A percentile compares a stretch with the other conserved stretches of the same genome.
phyloP scores from a whole-genome alignment of 2,113 vertebrate genomes.

The Erythrocercus mccallii region DNA sequence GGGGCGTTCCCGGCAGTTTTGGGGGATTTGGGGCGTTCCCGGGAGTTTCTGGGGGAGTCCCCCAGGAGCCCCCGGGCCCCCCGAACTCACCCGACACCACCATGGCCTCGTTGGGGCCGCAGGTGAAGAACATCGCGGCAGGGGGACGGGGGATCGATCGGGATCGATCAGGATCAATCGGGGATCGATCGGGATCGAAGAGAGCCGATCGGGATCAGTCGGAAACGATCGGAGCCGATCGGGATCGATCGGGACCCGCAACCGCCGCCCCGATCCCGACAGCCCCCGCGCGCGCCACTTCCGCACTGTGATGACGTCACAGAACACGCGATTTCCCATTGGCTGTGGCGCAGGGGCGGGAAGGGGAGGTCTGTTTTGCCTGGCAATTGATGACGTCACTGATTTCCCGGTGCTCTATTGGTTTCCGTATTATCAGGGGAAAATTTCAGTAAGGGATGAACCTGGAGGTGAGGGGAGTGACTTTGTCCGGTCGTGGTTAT shows the following conservation, averaged over 20 bases:
- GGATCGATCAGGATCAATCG: rapidly evolving
- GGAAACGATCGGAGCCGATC: background rate
- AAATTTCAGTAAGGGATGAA: background rate
- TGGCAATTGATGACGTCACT: rapidly evolving
- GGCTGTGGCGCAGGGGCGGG: rapidly evolving
- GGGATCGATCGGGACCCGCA: background rate
- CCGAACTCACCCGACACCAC: background rate
- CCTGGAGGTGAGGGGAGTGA: background rate
- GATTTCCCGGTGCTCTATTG: background rate
- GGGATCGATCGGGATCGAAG: too few relatives aligned
- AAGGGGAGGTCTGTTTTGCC: rapidly evolving
- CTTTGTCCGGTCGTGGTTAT: background rate
- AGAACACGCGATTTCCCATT: rapidly evolving
- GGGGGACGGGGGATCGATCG: background rate
- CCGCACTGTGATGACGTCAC: background rate
- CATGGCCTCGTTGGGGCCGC: background rate
- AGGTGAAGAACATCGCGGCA: background rate
- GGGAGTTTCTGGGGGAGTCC: background rate
- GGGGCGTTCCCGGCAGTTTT: background rate
- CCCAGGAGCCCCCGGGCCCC: too few relatives aligned
- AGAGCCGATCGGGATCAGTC: rapidly evolving
- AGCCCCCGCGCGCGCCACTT: background rate
- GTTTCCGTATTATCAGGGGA: background rate
- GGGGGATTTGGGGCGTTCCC: too few relatives aligned
- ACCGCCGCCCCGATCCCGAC: background rate